Conservation (phyloP, 1,140 invertebrate species). For the Pemphigus obesinymphae region DNA sequence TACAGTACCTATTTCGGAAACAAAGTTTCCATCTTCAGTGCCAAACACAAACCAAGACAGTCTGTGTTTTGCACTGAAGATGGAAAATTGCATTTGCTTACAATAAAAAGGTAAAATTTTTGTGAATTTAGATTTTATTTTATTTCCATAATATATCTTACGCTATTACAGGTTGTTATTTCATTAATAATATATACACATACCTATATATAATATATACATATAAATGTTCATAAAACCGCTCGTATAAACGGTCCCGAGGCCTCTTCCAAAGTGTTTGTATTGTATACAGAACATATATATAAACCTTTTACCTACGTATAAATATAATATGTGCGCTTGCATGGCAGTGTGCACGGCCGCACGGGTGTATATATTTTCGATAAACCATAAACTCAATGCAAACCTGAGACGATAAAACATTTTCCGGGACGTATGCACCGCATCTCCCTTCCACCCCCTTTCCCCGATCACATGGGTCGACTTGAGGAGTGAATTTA, state of each 20-base stretch:
- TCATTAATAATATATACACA: neutral
- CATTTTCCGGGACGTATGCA: conserved; percentile 16
- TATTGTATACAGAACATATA: neutral
- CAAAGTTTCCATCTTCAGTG: no score
- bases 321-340: neutral
- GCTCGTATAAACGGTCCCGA: neutral
- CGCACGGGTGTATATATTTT: no score
- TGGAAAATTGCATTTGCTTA: no score
- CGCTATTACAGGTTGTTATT: neutral
- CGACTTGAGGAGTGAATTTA: conserved; percentile 13
- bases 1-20: no score
- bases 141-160: neutral
- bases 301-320: neutral
- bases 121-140: no score
- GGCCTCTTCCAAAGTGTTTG: neutral
- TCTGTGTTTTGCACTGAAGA: no score
- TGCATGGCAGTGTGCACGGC: no score
- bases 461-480: no score
- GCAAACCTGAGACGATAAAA: conserved; percentile 31
- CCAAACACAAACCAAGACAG: no score
- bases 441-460: neutral
- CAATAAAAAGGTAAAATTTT: no score
- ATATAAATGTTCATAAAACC: neutral
- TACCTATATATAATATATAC: neutral
- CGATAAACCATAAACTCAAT: conserved; percentile 29